phyloP scores from a whole-genome alignment of 2,797 vertebrate species.

The Rhynchotus rufescens region DNA sequence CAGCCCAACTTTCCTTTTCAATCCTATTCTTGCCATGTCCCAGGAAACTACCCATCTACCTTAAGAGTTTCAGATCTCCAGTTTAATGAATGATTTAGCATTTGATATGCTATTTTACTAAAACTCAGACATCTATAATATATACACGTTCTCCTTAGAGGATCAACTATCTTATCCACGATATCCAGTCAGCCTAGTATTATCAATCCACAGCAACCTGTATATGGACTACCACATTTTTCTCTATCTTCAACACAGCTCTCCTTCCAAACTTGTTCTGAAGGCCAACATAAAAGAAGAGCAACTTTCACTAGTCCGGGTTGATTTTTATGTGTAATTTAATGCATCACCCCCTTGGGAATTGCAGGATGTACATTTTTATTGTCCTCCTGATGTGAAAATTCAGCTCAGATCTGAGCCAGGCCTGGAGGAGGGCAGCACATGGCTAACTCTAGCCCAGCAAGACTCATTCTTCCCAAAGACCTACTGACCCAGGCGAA shows the following conservation, averaged over 20 bases:
- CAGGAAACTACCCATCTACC: neutral
- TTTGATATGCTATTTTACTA: neutral
- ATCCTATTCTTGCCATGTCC: no score
- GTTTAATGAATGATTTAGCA: fast-evolving
- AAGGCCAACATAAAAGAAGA: neutral
- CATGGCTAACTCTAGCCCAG: neutral
- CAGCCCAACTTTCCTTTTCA: neutral
- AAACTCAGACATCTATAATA: neutral
- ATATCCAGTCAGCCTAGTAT: neutral
- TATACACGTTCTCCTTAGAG: neutral
- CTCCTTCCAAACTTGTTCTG: neutral
- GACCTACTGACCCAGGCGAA: neutral
- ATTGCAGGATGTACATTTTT: neutral
- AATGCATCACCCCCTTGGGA: neutral
- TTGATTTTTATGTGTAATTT: neutral
- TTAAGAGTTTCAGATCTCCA: neutral
- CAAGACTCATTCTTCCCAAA: neutral
- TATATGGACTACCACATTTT: neutral
- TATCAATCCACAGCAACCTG: neutral
- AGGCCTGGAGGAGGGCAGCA: neutral
- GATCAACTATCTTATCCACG: neutral
- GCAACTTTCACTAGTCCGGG: neutral
- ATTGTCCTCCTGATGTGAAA: neutral
- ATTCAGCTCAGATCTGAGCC: neutral
- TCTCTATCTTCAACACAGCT: neutral